phyloP scores from a whole-genome alignment of 2,797 vertebrate genomes.

The Capromys pilorides region DNA sequence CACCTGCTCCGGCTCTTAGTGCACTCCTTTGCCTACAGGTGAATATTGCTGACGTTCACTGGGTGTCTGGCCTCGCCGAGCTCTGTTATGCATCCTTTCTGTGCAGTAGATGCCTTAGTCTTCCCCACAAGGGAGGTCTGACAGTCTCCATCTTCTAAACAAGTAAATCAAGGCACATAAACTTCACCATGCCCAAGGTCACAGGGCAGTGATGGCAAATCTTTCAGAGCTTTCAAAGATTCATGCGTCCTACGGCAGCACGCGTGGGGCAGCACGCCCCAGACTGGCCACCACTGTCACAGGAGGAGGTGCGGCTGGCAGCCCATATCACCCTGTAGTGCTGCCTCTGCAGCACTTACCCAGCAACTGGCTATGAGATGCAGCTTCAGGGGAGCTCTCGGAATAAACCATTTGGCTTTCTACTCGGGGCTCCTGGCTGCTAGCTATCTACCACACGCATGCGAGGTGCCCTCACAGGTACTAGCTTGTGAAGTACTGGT shows the following conservation, averaged over 20 bases:
- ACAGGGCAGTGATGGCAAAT: background rate
- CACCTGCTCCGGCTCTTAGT: background rate
- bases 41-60: background rate
- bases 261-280: no score
- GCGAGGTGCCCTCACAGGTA: background rate
- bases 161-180: background rate
- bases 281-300: background rate
- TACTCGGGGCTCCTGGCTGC: background rate
- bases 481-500: background rate
- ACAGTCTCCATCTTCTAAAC: background rate
- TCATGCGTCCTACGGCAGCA: background rate
- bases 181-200: background rate
- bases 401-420: no score
- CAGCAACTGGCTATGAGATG: background rate
- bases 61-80: background rate
- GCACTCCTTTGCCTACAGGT: background rate
- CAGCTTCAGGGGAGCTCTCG: background rate
- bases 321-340: background rate
- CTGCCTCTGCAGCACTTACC: background rate
- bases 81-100: background rate
- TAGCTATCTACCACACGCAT: background rate
- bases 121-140: background rate
- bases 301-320: background rate
- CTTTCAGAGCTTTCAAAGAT: background rate
- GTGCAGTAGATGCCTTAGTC: background rate